Conservation (phyloP, 1,140 invertebrate species). For the Sarcophaga bullata region DNA sequence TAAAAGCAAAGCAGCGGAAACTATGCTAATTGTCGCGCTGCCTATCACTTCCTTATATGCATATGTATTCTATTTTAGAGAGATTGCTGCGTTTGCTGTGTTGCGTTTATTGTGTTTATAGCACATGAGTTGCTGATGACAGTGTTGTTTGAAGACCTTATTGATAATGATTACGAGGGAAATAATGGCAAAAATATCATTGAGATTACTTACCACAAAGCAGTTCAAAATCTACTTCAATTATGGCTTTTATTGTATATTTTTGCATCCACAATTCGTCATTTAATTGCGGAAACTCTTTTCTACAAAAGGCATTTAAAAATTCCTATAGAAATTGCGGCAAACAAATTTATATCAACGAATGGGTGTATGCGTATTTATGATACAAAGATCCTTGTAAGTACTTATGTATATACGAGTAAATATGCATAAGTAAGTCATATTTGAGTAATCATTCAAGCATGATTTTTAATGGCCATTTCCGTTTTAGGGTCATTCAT, state of each 20-base stretch:
- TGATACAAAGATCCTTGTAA: neutral
- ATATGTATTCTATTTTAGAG: no score
- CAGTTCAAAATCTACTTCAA: neutral
- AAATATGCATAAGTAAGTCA: neutral
- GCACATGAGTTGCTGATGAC: neutral
- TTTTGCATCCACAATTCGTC: neutral
- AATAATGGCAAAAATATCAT: neutral
- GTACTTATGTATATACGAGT: neutral
- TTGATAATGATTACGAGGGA: neutral
- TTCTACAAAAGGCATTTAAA: no score
- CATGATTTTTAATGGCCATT: slow-evolving; percentile 3
- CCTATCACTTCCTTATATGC: no score
- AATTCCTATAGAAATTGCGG: neutral
- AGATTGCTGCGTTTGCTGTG: no score
- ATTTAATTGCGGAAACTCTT: neutral
- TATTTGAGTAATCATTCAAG: neutral
- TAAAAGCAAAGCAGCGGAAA: no score
- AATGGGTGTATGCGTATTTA: no score
- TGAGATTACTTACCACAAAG: slow-evolving; percentile 21
- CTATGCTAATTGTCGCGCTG: no score
- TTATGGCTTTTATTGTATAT: slow-evolving; percentile 3
- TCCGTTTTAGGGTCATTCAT: neutral
- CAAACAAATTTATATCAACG: neutral
- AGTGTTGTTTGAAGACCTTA: neutral
- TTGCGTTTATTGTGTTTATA: no score